These are phyloP conservation scores for Clavelina lepadiformis DNA, from an alignment of 23 tunicate species.

Conservation along the genomic window DNA sequence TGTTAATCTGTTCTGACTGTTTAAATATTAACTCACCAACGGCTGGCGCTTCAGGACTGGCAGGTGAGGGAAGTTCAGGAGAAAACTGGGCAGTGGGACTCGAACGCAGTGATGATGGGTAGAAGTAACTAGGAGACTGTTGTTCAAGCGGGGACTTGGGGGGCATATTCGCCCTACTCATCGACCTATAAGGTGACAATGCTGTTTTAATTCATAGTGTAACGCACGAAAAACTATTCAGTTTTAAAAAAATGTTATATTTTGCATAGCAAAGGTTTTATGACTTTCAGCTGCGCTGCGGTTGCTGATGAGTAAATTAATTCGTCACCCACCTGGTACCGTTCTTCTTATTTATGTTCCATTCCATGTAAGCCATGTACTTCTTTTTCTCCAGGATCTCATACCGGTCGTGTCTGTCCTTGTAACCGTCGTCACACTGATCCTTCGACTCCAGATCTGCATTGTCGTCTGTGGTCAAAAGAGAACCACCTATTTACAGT, in stretches of 20 bases:
- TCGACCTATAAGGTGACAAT: conserved; percentile 12
- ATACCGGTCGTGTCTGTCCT: conserved; percentile 64
- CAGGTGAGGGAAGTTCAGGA: conserved; percentile 16
- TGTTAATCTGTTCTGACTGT: not conserved
- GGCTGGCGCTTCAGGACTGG: conserved; percentile 22
- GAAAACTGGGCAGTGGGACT: conserved; percentile 29
- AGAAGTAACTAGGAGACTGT: not conserved
- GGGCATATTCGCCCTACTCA: conserved; percentile 41
- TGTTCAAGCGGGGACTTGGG: not conserved
- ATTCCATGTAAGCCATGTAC: conserved; percentile 70
- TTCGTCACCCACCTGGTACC: conserved; percentile 35
- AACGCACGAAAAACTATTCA: too few relatives aligned
- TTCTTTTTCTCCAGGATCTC: conserved; percentile 84
- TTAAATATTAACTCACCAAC: conserved; percentile 9
- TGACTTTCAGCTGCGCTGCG: not conserved
- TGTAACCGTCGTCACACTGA: conserved; percentile 30
- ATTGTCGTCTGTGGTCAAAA: not conserved
- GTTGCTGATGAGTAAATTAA: not conserved
- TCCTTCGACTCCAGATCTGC: conserved; percentile 2
- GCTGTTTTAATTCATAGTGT: not conserved
- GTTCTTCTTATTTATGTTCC: conserved; percentile 54
- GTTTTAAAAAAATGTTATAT: too few relatives aligned
- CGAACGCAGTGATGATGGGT: conserved; percentile 21
- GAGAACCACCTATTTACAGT: not conserved
- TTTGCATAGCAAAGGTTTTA: not conserved